A percentile compares a stretch with the other conserved stretches of the same genome.
Conservation (phyloP, 2,113 vertebrate species). For the Mesembrinibis cayennensis region DNA sequence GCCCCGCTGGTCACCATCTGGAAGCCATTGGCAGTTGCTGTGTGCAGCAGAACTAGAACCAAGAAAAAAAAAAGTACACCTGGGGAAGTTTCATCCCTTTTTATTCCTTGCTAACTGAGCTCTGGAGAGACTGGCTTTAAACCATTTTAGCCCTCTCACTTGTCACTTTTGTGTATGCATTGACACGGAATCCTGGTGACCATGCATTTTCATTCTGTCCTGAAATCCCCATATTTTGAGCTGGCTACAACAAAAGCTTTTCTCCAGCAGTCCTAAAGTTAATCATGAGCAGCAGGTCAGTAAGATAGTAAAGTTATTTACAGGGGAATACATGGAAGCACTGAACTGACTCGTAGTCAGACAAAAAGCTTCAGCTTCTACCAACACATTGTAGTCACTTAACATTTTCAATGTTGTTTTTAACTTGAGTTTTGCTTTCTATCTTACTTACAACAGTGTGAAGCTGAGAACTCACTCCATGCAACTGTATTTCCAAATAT, state of each 20-base stretch:
- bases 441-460: background rate
- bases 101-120: background rate
- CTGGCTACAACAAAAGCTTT: background rate
- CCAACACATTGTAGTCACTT: background rate
- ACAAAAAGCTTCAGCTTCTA: background rate
- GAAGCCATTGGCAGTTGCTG: constrained; percentile 96
- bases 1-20: constrained; percentile 98
- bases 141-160: background rate
- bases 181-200: background rate
- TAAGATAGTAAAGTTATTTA: background rate
- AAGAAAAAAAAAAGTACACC: background rate
- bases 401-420: background rate
- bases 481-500: background rate
- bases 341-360: background rate
- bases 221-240: background rate
- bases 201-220: background rate
- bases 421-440: background rate
- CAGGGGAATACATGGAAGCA: background rate
- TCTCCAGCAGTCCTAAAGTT: background rate
- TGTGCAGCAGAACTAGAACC: constrained; percentile 88
- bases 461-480: background rate
- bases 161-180: background rate
- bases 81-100: background rate
- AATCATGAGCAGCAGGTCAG: background rate
- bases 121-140: background rate